phyloP scores from a whole-genome alignment of 2,888 invertebrate species.

The Dynastes maya region DNA sequence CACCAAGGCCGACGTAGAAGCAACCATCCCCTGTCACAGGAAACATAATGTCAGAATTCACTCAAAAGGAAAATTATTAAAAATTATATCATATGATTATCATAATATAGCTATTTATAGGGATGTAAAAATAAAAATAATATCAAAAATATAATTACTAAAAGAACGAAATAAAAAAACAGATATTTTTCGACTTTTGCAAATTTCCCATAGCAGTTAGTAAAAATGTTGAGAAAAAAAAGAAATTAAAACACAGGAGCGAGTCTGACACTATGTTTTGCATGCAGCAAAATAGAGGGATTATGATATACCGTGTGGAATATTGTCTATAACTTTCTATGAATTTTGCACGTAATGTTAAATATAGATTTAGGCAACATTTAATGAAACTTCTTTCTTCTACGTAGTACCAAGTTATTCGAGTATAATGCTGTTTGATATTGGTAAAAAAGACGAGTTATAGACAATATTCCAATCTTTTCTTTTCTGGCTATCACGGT shows the following conservation, averaged over 20 bases:
- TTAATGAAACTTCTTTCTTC: too few relatives aligned
- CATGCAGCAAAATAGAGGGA: conserved; percentile 55
- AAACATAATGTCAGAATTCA: conserved; percentile 86
- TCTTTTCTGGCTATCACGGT: conserved; percentile 43
- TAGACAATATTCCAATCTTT: not conserved
- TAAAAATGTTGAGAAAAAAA: conserved; percentile 43
- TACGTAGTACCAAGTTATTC: too few relatives aligned
- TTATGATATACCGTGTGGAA: conserved; percentile 1
- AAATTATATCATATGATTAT: conserved; percentile 11
- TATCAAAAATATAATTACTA: conserved; percentile 26
- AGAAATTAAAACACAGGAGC: conserved; percentile 59
- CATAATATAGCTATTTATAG: conserved; percentile 20
- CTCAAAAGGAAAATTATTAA: conserved; percentile 56
- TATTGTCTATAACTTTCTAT: conserved; percentile 8
- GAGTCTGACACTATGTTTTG: conserved; percentile 71
- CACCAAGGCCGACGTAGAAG: conserved; percentile 96
- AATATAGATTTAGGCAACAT: too few relatives aligned
- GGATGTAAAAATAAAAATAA: conserved; percentile 17
- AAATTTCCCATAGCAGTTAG: conserved; percentile 45
- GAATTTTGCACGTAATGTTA: not conserved
- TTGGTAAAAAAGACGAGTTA: not conserved
- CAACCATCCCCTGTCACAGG: conserved; percentile 97
- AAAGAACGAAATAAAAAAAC: conserved; percentile 31
- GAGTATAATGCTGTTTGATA: too few relatives aligned
- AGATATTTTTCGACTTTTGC: not conserved